phyloP scores from a whole-genome alignment of 2,888 invertebrate species.

The Cryptocephalus primarius region DNA sequence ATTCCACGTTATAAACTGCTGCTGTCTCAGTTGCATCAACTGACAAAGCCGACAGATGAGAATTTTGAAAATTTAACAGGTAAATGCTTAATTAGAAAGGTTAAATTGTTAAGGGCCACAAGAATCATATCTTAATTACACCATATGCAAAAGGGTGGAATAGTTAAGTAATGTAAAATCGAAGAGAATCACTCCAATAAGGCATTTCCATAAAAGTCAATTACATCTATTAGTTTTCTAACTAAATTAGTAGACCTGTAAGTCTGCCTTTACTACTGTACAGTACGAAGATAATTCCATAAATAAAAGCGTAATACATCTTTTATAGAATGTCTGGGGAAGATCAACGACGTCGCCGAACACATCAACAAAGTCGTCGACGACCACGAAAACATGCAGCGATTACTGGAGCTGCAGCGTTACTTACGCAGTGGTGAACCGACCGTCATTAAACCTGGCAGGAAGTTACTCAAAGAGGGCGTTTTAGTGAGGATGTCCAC shows the following conservation, averaged over 20 bases:
- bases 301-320: neutral
- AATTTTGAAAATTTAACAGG: conserved; percentile 18
- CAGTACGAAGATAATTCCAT: too few relatives aligned
- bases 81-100: conserved; percentile 7
- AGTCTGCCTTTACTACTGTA: too few relatives aligned
- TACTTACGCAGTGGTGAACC: conserved; percentile 50
- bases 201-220: too few relatives aligned
- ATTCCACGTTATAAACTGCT: conserved; percentile 66
- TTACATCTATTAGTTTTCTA: too few relatives aligned
- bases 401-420: conserved; percentile 55
- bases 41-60: conserved; percentile 17
- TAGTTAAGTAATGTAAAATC: too few relatives aligned
- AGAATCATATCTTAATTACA: too few relatives aligned
- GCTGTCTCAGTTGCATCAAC: conserved; percentile 50
- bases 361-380: conserved; percentile 64
- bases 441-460: conserved; percentile 54
- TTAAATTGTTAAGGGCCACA: too few relatives aligned
- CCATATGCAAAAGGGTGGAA: too few relatives aligned
- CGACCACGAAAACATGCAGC: conserved; percentile 61
- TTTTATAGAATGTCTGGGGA: conserved; percentile 49
- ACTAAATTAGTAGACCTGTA: too few relatives aligned
- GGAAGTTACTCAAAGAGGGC: conserved; percentile 60
- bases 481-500: conserved; percentile 34
- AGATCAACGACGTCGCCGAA: conserved; percentile 55
- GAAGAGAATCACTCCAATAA: too few relatives aligned